phyloP scores from a whole-genome alignment of 2,113 vertebrate genomes.

The Dasyprocta punctata region DNA sequence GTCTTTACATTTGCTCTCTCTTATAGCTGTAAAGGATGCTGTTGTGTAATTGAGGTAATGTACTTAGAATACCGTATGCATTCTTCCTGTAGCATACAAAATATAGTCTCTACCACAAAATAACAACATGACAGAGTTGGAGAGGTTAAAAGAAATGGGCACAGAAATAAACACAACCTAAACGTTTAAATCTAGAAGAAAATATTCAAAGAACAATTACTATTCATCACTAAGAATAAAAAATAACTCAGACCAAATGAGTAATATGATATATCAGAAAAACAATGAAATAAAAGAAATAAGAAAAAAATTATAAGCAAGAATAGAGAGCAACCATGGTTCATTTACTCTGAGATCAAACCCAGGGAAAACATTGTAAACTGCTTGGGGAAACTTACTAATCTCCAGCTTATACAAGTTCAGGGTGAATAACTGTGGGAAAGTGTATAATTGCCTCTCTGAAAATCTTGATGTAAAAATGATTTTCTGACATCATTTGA shows the following conservation, averaged over 20 bases:
- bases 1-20: background rate
- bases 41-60: background rate
- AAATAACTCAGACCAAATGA: background rate
- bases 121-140: background rate
- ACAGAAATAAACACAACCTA: background rate
- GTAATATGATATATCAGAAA: slow-evolving; percentile 53
- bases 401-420: slow-evolving; percentile 56
- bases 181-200: slow-evolving; percentile 34
- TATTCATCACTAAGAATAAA: background rate
- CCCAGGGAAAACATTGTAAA: slow-evolving; percentile 49
- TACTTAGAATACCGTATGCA: background rate
- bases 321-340: slow-evolving; percentile 32
- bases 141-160: background rate
- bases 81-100: background rate
- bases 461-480: slow-evolving; percentile 48
- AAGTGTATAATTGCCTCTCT: slow-evolving; percentile 31
- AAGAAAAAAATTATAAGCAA: slow-evolving; percentile 23
- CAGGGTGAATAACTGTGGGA: slow-evolving; percentile 56
- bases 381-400: slow-evolving; percentile 51
- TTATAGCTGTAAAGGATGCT: background rate
- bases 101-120: background rate
- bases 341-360: slow-evolving; percentile 66
- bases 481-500: slow-evolving; percentile 52
- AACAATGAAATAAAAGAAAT: slow-evolving; percentile 61
- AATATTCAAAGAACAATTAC: background rate